These are phyloP conservation scores for Hylaeus volcanicus DNA, from an alignment of 1,140 invertebrate genomes.

Conservation along the genomic window DNA sequence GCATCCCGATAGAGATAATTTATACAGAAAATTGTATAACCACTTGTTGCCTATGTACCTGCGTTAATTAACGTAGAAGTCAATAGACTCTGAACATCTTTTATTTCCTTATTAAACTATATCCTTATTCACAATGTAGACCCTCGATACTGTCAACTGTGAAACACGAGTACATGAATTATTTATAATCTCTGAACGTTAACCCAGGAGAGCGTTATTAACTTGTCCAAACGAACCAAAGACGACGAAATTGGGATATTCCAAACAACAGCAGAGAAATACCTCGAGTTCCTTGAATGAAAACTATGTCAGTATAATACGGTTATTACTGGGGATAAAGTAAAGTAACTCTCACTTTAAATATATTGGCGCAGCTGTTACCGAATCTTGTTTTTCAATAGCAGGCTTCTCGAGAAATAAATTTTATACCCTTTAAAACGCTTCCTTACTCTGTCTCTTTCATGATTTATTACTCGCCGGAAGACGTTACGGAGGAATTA, in stretches of 20 bases:
- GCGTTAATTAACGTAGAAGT: too few relatives aligned
- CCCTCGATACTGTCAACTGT: too few relatives aligned
- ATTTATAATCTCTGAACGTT: neutral
- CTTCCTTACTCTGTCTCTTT: neutral
- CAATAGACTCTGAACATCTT: too few relatives aligned
- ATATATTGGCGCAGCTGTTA: conserved; percentile 38
- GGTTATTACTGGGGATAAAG: conserved; percentile 3
- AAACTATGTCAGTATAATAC: conserved; percentile 13
- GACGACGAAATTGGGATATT: neutral
- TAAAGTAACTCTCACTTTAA: neutral
- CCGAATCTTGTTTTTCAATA: conserved; percentile 15
- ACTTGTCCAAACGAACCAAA: neutral
- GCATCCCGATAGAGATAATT: too few relatives aligned
- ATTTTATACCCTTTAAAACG: conserved; percentile 22
- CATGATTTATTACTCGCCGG: conserved; percentile 9
- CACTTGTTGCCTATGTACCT: too few relatives aligned
- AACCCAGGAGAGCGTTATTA: neutral
- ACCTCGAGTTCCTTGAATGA: neutral
- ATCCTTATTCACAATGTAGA: too few relatives aligned
- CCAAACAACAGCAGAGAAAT: neutral
- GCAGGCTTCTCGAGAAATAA: neutral
- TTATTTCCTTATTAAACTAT: too few relatives aligned
- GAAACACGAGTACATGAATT: neutral
- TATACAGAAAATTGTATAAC: too few relatives aligned
- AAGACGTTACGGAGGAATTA: conserved; percentile 11